Evolutionary conservation across 2,888 invertebrate species (phyloP), one percentile per base, ranked within the genome.

Genomic region (Apoderus coryli): DNA sequence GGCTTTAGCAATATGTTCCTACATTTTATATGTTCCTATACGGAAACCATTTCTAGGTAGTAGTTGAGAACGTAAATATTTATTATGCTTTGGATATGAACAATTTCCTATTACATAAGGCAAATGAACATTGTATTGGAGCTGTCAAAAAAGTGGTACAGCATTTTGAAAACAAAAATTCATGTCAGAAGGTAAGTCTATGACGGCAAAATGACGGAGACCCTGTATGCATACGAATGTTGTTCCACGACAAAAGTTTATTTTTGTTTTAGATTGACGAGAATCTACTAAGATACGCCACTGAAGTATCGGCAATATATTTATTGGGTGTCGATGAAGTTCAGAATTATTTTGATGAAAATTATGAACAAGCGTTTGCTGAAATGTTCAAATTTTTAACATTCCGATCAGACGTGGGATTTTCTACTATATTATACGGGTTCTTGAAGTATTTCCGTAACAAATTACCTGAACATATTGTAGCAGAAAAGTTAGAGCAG

Each of bases 41-140:
- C 19, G 19, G 6, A 19, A 9, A 23, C n/a, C 23, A 40, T 33
- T 54, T 56, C 16, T 52, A 75, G 74, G 63, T 72, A 3, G 57
- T 65, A 31, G 36, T 76, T 22, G 64, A 65, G 23, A 69, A 76
- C 39, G 52, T 89, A 16, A 76, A 71, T 35, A 69, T 81, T 44
- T 88, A 72, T 51, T 88, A 79, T 50, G 75, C 88, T 72, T 76
- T 80, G 41, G 75, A 80, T 25, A 39, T 42, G 10, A 36, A 42
- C 10, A 38, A 41, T 5, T 24, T 27, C 10, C 29, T 44, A n/a
- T 40, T 43, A 10, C 33, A 35, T 13, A 41, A 32, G 22, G 38
- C 44, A 2, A 44, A 39, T 14, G 25, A 29, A 6, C 34, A 42
- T 14, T 43, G 45, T 19, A 9, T 38, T 3, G 33, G 29, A 1